Base-by-base conservation (phyloP, 2,888 invertebrate genomes). In the Buathra laborator region DNA sequence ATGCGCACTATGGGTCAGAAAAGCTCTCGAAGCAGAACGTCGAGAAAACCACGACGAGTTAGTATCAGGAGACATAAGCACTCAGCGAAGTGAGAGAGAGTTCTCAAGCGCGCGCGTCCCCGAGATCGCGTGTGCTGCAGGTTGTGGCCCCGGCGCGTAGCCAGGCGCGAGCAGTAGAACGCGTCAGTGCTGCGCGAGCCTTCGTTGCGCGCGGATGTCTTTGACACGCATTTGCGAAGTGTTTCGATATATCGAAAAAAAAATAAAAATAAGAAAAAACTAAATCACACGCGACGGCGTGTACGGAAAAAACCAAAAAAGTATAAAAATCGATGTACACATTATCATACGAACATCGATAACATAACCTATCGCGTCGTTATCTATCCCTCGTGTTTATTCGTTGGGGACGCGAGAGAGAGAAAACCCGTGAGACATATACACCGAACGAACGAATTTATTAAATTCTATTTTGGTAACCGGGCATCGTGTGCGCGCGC, bases 111-210 rank as follows among this genome's bases (percentile, higher is more conserved):
- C 85, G 82, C 66, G 71, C 51, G 56, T 44, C 70, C 12, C 76
- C 75, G 81, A 71, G 53, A 66, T 81, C 81, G 82, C 79, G 72
- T 75, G 83, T 59, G 78, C 70, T 53, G 83, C 77, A 66, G 68
- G 74, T 86, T 37, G 37, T 37, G 37, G 81, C 86, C 85, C 81
- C 74, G 78, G 53, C 48, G 74, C 85, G 67, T 74, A 32, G 74
- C 59, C 71, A 44, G 51, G 29, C 51, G 53, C 71, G 81, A 67
- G 68, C 53, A 76, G 89, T 88, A 76, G 88, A 89, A 89, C 89
- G 88, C 90, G 90, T 90, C 93, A 93, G 93, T 93, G 88, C 90
- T 91, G 92, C 92, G 93, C 93, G 92, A 89, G 90, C 91, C 90
- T 89, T 87, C 90, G 91, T 88, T 89, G 91, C 90, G 92, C 88